These are phyloP conservation scores for Leucozona laternaria DNA, from an alignment of 2,888 invertebrate species.

Conservation along the genomic window DNA sequence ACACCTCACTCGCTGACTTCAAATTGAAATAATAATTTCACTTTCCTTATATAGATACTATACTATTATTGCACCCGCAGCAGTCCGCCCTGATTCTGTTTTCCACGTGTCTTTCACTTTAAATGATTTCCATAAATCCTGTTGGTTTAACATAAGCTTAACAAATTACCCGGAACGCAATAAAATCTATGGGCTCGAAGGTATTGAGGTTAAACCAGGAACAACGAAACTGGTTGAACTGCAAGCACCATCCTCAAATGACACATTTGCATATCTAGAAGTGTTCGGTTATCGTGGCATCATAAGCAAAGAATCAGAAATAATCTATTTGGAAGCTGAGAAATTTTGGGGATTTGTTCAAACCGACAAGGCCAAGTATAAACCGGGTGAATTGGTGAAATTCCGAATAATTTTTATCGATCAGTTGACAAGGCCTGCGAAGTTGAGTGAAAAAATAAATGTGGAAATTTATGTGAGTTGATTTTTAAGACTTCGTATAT, in stretches of 20 bases:
- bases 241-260: neutral
- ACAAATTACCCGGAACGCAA: neutral
- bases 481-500: neutral
- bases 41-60: conserved; percentile 41
- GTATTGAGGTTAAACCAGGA: conserved; percentile 31
- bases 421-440: conserved; percentile 88
- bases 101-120: conserved; percentile 44
- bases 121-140: conserved; percentile 84
- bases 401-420: conserved; percentile 87
- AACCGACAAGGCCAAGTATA: conserved; percentile 95
- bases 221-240: conserved; percentile 32
- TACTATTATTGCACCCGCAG: conserved; percentile 46
- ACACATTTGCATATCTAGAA: neutral
- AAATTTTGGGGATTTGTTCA: conserved; percentile 92
- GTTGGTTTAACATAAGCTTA: conserved; percentile 40
- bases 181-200: neutral
- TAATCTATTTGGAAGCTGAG: neutral
- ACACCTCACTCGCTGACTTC: no score
- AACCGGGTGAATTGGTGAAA: conserved; percentile 92
- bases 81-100: conserved; percentile 20
- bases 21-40: no score
- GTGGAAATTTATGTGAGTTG: conserved; percentile 88
- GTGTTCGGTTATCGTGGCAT: conserved; percentile 31
- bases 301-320: neutral
- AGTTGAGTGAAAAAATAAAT: conserved; percentile 81